Percentiles rank a stretch among this genome's conserved stretches.
phyloP scores from a whole-genome alignment of 1,140 invertebrate species.

The Linepithema humile region DNA sequence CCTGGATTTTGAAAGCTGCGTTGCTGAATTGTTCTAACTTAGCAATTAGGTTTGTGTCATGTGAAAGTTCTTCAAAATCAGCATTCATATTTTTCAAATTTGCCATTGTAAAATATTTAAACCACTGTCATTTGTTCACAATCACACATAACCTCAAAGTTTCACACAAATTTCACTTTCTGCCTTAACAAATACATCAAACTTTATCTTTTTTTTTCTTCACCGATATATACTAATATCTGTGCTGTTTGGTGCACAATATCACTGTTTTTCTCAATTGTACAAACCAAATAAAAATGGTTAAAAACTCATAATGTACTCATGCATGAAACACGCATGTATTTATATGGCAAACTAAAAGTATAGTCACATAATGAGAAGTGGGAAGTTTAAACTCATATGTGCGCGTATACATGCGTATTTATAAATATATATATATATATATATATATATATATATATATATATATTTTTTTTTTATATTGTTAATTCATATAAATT shows the following conservation, averaged over 20 bases:
- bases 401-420: too few relatives aligned
- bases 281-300: too few relatives aligned
- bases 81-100: constrained; percentile 68
- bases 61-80: constrained; percentile 78
- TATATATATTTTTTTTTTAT: too few relatives aligned
- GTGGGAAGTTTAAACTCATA: too few relatives aligned
- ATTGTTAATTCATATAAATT: too few relatives aligned
- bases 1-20: constrained; percentile 75
- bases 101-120: not conserved
- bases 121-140: not conserved
- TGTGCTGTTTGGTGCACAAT: not conserved
- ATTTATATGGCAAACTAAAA: too few relatives aligned
- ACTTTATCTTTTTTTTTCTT: not conserved
- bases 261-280: not conserved
- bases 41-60: constrained; percentile 74
- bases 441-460: too few relatives aligned
- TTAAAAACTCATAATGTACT: too few relatives aligned
- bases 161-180: not conserved
- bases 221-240: not conserved
- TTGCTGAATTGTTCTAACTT: constrained; percentile 75
- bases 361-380: too few relatives aligned
- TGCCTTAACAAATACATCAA: not conserved
- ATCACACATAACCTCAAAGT: not conserved
- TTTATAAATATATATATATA: too few relatives aligned
- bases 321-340: too few relatives aligned